phyloP scores from a whole-genome alignment of 2,797 vertebrate genomes.

The Gymnocypris eckloni region DNA sequence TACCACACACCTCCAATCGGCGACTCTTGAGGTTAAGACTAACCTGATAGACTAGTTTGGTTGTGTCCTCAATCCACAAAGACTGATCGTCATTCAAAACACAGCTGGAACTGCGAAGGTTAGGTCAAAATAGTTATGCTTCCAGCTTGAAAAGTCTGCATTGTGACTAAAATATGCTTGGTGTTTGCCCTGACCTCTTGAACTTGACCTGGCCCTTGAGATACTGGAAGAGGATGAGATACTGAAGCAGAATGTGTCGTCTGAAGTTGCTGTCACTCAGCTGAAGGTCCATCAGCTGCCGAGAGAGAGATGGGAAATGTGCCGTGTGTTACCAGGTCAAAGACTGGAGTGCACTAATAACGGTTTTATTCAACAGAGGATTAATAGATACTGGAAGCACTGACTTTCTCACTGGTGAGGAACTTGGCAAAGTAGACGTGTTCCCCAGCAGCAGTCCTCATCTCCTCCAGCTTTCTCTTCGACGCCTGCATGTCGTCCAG shows the following conservation, averaged over 20 bases:
- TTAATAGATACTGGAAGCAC: not conserved
- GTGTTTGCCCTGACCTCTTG: constrained; percentile 85
- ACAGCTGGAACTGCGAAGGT: constrained; percentile 85
- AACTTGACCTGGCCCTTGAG: constrained; percentile 98
- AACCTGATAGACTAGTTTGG: constrained; percentile 97
- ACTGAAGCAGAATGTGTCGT: constrained; percentile 95
- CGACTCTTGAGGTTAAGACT: constrained; percentile 56
- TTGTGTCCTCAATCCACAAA: constrained; percentile 97
- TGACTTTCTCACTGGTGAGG: constrained; percentile 97
- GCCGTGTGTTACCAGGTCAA: not conserved
- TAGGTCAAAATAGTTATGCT: not conserved
- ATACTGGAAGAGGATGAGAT: constrained; percentile 98
- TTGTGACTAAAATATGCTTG: not conserved
- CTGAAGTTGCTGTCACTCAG: constrained; percentile 98
- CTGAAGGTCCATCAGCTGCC: constrained; percentile 97
- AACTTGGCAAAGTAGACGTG: constrained; percentile 99
- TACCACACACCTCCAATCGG: not conserved
- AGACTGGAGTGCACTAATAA: not conserved
- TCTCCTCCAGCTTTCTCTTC: constrained; percentile 93
- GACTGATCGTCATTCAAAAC: constrained; percentile 94
- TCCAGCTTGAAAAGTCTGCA: not conserved
- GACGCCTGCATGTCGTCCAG: constrained; percentile 97
- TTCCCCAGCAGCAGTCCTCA: constrained; percentile 88
- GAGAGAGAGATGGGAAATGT: constrained; percentile 29
- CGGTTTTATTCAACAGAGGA: not conserved